These are phyloP conservation scores for Heliconius himera DNA, from an alignment of 1,140 invertebrate genomes.

Conservation along the genomic window DNA sequence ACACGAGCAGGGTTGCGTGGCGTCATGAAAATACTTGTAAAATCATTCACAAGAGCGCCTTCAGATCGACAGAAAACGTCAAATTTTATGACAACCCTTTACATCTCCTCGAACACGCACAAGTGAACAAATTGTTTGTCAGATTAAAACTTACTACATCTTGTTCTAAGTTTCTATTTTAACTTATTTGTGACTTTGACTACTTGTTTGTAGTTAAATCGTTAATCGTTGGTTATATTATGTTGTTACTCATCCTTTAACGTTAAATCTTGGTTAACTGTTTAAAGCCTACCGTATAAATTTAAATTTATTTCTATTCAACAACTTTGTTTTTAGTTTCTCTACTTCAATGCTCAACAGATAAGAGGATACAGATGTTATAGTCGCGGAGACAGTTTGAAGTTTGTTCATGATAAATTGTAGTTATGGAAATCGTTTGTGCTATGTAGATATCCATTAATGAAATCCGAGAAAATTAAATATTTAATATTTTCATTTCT, in stretches of 20 bases:
- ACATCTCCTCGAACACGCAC: constrained; percentile 3
- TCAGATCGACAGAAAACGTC: constrained; percentile 10
- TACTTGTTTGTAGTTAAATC: background rate
- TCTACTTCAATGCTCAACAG: background rate
- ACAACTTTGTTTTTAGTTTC: background rate
- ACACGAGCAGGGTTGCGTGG: background rate
- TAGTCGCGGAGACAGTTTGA: background rate
- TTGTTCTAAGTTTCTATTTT: background rate
- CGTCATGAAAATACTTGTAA: constrained; percentile 24
- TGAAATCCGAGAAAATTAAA: too few relatives aligned
- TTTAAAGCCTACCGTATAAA: background rate
- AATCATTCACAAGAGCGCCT: constrained; percentile 18
- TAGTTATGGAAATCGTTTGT: background rate
- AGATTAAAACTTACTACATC: background rate
- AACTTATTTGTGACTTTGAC: background rate
- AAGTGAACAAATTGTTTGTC: background rate
- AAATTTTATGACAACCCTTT: constrained; percentile 18
- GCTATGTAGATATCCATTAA: background rate
- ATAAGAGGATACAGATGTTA: background rate
- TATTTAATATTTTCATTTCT: too few relatives aligned
- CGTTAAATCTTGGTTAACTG: background rate
- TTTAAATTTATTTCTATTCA: background rate
- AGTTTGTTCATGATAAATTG: background rate
- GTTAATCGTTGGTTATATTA: background rate
- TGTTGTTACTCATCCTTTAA: background rate